A percentile compares a stretch with the other conserved stretches of the same genome.
Conservation (phyloP, 2,113 vertebrate species). For the Tinamus guttatus region DNA sequence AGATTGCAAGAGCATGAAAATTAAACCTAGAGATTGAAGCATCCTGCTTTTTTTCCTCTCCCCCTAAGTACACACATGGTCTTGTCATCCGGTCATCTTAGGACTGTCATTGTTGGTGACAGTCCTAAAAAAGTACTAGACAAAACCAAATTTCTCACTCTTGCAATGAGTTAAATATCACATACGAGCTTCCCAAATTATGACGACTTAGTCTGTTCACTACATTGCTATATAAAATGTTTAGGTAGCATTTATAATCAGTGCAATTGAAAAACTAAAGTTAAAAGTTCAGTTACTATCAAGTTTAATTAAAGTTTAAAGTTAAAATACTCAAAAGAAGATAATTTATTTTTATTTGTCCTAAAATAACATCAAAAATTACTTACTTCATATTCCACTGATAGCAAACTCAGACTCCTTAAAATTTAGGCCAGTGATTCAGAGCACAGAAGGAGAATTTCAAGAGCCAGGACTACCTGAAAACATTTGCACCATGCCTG, state of each 20-base stretch:
- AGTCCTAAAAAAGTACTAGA: neutral
- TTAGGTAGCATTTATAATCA: neutral
- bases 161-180: neutral
- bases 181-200: neutral
- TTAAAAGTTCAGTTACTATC: neutral
- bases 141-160: neutral
- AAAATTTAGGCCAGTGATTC: neutral
- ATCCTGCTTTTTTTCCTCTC: neutral
- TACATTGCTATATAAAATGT: neutral
- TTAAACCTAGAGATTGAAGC: slow-evolving; percentile 15
- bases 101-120: slow-evolving; percentile 5
- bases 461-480: neutral
- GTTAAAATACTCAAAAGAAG: neutral
- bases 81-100: slow-evolving; percentile 37
- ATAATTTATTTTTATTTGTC: neutral
- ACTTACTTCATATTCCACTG: neutral
- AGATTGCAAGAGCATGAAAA: slow-evolving; percentile 23
- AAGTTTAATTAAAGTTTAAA: neutral
- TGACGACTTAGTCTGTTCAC: neutral
- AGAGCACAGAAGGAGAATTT: neutral
- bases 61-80: neutral
- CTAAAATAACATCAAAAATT: neutral
- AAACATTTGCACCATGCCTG: neutral
- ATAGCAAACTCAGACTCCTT: neutral
- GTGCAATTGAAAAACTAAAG: neutral